These are phyloP conservation scores for Bombyx mandarina DNA, from an alignment of 1,140 invertebrate species.

Conservation along the genomic window DNA sequence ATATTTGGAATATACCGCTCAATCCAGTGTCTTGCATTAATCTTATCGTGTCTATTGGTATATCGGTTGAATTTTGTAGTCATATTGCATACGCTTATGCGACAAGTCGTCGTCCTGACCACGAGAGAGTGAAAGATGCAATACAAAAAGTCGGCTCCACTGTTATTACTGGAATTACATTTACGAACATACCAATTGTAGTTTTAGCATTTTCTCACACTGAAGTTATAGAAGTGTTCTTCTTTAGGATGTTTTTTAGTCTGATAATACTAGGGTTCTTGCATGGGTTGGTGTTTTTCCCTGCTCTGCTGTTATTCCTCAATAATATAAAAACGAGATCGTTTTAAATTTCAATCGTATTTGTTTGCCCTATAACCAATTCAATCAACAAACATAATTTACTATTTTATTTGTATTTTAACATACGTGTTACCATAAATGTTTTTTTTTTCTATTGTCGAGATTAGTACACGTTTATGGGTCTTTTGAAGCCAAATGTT, in stretches of 20 bases:
- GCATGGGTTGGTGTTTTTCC: conserved; percentile 92
- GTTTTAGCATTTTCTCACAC: conserved; percentile 93
- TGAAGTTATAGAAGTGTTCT: conserved; percentile 91
- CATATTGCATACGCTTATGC: conserved; percentile 89
- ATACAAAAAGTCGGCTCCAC: conserved; percentile 86
- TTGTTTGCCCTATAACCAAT: too few relatives aligned
- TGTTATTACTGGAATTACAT: conserved; percentile 92
- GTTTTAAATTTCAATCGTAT: too few relatives aligned
- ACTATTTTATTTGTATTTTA: too few relatives aligned
- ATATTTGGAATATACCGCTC: conserved; percentile 88
- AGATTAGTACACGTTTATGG: too few relatives aligned
- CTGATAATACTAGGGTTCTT: conserved; percentile 91
- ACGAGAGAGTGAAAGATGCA: conserved; percentile 79
- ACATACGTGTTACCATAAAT: too few relatives aligned
- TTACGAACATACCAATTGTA: conserved; percentile 94
- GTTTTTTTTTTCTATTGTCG: too few relatives aligned
- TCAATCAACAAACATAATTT: too few relatives aligned
- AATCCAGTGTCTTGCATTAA: conserved; percentile 97
- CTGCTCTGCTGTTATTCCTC: conserved; percentile 77
- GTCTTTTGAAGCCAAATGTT: too few relatives aligned
- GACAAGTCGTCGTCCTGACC: conserved; percentile 72
- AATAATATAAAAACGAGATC: conserved; percentile 30
- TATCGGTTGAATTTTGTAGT: conserved; percentile 95
- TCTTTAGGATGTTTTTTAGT: conserved; percentile 94
- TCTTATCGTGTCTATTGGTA: conserved; percentile 90